Percentiles rank a stretch among this genome's conserved stretches.
Evolutionary conservation across 2,888 invertebrate genomes (phyloP).

Genomic region (Lithophane socia): DNA sequence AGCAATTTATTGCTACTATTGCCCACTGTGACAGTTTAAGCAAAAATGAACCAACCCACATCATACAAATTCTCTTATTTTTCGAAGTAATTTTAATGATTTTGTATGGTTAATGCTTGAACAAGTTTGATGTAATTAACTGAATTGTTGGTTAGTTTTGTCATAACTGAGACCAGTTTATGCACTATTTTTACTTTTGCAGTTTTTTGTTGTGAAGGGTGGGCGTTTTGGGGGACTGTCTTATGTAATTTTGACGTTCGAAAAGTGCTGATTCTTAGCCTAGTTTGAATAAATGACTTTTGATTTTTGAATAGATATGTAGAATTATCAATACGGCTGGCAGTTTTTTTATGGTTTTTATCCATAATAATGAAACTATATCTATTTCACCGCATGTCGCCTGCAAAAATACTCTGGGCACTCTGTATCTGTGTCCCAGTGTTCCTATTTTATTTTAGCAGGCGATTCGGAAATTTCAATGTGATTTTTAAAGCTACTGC

Average conservation of each 20-base stretch:
- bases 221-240: too few species aligned
- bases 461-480: not conserved
- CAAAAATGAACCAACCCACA: too few species aligned
- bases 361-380: too few species aligned
- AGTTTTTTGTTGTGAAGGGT: too few species aligned
- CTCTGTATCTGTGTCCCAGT: fast-evolving
- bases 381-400: not conserved
- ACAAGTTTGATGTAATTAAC: not conserved
- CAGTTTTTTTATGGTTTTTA: too few species aligned
- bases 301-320: too few species aligned
- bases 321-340: not conserved
- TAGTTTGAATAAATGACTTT: too few species aligned
- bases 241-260: too few species aligned
- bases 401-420: conserved; percentile 4
- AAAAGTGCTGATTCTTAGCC: too few species aligned
- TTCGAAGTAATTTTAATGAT: not conserved
- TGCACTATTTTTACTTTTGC: not conserved
- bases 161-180: not conserved
- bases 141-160: not conserved
- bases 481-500: not conserved
- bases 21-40: not conserved
- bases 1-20: conserved; percentile 44
- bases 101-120: not conserved
- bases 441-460: not conserved
- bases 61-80: not conserved